Evolutionary conservation across 1,140 invertebrate species (phyloP), one percentile per base, ranked within the genome.

Genomic region (Drosophila seguyi): DNA sequence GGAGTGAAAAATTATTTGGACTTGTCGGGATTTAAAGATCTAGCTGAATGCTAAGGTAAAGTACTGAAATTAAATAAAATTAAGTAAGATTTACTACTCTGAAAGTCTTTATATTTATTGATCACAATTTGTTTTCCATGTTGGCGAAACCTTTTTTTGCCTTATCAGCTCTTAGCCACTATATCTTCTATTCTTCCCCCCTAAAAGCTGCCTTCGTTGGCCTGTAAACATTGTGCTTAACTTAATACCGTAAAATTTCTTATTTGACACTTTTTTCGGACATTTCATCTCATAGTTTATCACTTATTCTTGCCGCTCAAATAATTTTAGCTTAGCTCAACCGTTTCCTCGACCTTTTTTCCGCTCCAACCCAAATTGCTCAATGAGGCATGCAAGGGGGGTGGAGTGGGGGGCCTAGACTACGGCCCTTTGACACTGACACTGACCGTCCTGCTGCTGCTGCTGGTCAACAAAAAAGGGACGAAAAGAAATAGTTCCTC

Each of bases 261-360:
- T 69, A 67, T 67, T 69, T 69, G 66, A 53, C 66, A 69, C 61
- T 67, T 69, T 69, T 66, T 69, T 69, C 47, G 29, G 66, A 71
- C 68, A 71, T 72, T 72, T 72, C 66, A 58, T 72, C 66, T 59
- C 67, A 72, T 72, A 72, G 68, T 72, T 72, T 72, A 71, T 72
- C 68, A 72, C 68, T 72, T 72, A 72, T 57, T 72, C 66, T 41
- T 58, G 68, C 36, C 68, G 52, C 50, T 71, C 68, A 72, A 71
- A 48, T 72, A 72, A 72, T 72, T 72, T 72, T 50, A 72, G 66
- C 68, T 72, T 72, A 72, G 68, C 52, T 72, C 41, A 69, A 59
- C 68, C 52, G 27, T 72, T 71, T 71, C 18, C 20, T 58, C 41
- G 47, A 56, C 66, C 66, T 63, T 69, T 69, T 67, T 52, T 44